phyloP scores from a whole-genome alignment of 2,888 invertebrate species.

The Euplexia lucipara region DNA sequence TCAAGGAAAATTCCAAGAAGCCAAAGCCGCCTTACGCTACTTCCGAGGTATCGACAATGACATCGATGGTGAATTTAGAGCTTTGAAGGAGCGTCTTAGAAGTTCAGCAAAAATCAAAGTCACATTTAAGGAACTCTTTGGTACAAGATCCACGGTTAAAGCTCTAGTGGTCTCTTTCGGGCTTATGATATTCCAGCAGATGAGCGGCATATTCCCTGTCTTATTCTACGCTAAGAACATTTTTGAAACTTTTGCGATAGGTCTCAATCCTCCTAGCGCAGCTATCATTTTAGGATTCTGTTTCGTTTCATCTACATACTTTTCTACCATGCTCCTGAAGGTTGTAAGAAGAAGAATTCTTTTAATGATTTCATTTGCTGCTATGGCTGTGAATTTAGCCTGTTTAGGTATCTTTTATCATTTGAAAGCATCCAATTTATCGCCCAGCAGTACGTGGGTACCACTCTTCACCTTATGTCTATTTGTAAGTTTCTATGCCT shows the following conservation, averaged over 20 bases:
- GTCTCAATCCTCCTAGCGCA: conserved; percentile 80
- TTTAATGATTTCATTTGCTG: conserved; percentile 91
- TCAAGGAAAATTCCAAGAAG: conserved; percentile 90
- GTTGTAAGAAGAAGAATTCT: conserved; percentile 91
- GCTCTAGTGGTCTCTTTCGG: conserved; percentile 89
- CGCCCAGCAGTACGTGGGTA: conserved; percentile 84
- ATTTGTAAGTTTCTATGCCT: conserved; percentile 91
- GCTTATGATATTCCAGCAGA: conserved; percentile 93
- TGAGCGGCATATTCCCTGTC: conserved; percentile 92
- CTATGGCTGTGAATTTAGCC: conserved; percentile 90
- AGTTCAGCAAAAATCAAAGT: conserved; percentile 84
- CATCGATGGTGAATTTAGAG: conserved; percentile 89
- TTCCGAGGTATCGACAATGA: conserved; percentile 92
- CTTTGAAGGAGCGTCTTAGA: conserved; percentile 85
- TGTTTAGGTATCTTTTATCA: conserved; percentile 88
- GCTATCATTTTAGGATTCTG: conserved; percentile 92
- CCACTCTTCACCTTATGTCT: conserved; percentile 90
- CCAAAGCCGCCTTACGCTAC: conserved; percentile 91
- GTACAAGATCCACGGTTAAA: conserved; percentile 83
- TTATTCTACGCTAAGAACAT: conserved; percentile 91
- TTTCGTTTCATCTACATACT: conserved; percentile 90
- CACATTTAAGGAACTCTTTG: conserved; percentile 85
- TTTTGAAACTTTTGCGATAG: conserved; percentile 86
- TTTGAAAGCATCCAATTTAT: conserved; percentile 73
- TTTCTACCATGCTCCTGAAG: conserved; percentile 91